Conservation (phyloP, 2,888 invertebrate genomes). For the Arge pagana region DNA sequence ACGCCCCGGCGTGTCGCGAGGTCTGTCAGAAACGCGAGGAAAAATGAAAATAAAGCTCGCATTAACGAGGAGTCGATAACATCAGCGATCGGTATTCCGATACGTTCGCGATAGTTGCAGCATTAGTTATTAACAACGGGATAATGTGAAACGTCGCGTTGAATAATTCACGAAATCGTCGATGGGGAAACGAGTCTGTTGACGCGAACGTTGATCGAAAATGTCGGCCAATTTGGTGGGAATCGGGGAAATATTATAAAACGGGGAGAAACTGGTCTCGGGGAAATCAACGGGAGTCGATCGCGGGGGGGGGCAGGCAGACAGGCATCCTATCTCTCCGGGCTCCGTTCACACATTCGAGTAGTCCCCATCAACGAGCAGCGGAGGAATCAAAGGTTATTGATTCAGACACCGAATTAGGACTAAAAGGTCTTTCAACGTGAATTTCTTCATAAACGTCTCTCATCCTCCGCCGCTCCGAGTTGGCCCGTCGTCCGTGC, state of each 20-base stretch:
- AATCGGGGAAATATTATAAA: constrained; percentile 1
- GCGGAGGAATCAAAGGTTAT: constrained; percentile 34
- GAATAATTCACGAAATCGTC: constrained; percentile 2
- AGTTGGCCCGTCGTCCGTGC: background rate
- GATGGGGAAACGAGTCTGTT: background rate
- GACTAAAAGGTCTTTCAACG: constrained; percentile 53
- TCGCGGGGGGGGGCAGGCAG: constrained; percentile 7
- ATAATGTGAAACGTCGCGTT: constrained; percentile 5
- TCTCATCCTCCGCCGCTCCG: background rate
- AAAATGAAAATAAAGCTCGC: constrained; percentile 1
- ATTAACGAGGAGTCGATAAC: background rate
- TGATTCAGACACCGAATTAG: constrained; percentile 56
- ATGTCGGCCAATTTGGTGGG: background rate
- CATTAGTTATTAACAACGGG: constrained; percentile 13
- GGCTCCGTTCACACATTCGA: constrained; percentile 11
- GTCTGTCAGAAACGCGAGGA: constrained; percentile 5
- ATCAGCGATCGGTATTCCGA: too few species aligned
- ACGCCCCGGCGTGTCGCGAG: constrained; percentile 6
- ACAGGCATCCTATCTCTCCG: constrained; percentile 3
- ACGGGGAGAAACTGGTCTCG: background rate
- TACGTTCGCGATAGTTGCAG: background rate
- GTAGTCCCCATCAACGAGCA: constrained; percentile 27
- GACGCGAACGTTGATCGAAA: background rate
- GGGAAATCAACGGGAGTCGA: too few species aligned
- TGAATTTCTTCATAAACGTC: constrained; percentile 44